Base-by-base conservation (phyloP, 2,797 vertebrate genomes). In the Lepilemur septentrionalis region DNA sequence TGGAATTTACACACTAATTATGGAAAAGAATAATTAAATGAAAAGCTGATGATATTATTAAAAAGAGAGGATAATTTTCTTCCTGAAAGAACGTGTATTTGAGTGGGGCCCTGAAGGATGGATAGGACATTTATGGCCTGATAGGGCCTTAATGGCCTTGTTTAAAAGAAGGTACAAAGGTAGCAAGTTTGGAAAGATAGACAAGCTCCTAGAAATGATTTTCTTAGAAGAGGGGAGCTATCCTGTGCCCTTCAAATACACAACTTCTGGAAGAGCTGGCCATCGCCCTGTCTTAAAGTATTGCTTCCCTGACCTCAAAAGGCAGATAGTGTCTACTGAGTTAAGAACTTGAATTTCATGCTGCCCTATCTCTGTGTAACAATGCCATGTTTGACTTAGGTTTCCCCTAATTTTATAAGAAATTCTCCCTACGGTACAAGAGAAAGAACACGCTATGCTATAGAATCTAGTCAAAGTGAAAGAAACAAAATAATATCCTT, bases 381-480 rank as follows among this genome's bases (percentile, higher is more conserved):
- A n/a, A 11, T 61, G 48, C 91, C 59, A 88, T 41, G 20, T 46
- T 83, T 43, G 30, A 89, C 25, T 63, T 88, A 86, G 72, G 15
- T 69, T 76, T 59, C 38, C 35, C 20, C 20, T 95, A 87, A 82
- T 84, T 84, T 84, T 82, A n/a, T 55, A 84, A 43, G 73, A 91
- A 89, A 89, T 18, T 69, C 7, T 73, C 5, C 67, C 20, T 86
- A 57, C 14, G 46, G 18, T 38, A 82, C n/a, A 91, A 82, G 72
- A 91, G 76, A 91, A 96, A 78, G 30, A 76, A 69, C 59, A 75
- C 0, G 15, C 50, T 65, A 38, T 81, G 57, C 32, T 79, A 43
- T 23, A 91, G 80, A 91, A 84, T 70, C 28, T 43, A 92, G 30
- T 76, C 73, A 97, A 96, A 65, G 79, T 84, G 30, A 79, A n/a